Evolutionary conservation across 2,113 vertebrate species (phyloP).

Genomic region (Diadophis punctatus): DNA sequence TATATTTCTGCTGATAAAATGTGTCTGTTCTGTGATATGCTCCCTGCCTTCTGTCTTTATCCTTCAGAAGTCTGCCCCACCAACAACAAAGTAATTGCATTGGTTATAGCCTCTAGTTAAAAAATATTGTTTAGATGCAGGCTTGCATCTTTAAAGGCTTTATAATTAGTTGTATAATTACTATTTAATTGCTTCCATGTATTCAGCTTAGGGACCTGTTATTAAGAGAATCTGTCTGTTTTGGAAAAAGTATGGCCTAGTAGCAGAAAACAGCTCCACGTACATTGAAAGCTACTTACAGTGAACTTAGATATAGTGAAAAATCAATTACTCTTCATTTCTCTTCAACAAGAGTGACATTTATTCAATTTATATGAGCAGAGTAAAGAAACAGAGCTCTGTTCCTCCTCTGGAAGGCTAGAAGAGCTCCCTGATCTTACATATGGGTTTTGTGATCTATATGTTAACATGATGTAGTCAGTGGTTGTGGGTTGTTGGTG

Average conservation of each 20-base stretch:
- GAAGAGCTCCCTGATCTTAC: conserved; percentile 21
- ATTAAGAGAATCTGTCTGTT: conserved; percentile 44
- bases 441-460: conserved; percentile 25
- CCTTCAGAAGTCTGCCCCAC: neutral
- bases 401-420: conserved; percentile 22
- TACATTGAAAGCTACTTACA: conserved; percentile 33
- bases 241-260: conserved; percentile 45
- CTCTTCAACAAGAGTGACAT: conserved; percentile 38
- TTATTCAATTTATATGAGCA: conserved; percentile 45
- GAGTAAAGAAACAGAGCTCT: conserved; percentile 24
- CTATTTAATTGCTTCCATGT: conserved; percentile 58
- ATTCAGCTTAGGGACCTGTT: conserved; percentile 40
- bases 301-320: conserved; percentile 30
- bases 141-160: conserved; percentile 52
- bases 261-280: conserved; percentile 16
- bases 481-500: neutral
- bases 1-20: conserved; percentile 1
- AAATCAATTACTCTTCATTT: conserved; percentile 34
- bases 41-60: neutral
- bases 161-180: conserved; percentile 58
- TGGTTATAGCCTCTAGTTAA: conserved; percentile 46
- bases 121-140: conserved; percentile 42
- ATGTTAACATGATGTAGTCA: conserved; percentile 35
- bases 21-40: conserved; percentile 16
- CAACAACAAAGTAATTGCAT: conserved; percentile 28